Evolutionary conservation across 2,888 invertebrate species (phyloP), one percentile per base, ranked within the genome.

Genomic region (Drosophila sordidapex): DNA sequence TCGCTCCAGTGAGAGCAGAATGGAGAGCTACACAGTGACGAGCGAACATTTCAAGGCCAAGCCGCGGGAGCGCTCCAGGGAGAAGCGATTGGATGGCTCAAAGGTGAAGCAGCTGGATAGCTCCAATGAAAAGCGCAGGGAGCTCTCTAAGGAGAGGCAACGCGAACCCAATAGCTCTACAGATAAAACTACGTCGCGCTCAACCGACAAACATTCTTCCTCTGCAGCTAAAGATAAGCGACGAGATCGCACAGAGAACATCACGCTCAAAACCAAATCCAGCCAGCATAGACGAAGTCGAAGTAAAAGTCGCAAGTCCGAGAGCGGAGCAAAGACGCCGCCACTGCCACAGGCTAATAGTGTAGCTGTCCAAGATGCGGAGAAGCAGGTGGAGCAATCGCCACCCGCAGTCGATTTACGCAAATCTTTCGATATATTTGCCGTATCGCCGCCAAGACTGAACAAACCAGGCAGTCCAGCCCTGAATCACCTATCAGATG

Each of bases 371-470:
- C 36, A 29, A 46, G 43, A 40, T 48, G 13, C 13, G 31, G 38
- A n/a, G 5, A 54, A 61, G 15, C 38, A 54, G 10, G 31, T 52
- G 13, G 27, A 46, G 40, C 27, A 70, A 4, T 65, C 74, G 36
- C 54, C 59, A 10, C 52, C 70, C 33, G 31, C 25, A 21, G 40
- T 33, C 13, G 48, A 64, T 18, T 53, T 63, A 31, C 21, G 29
- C 6, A 77, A 82, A 43, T 58, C 52, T 3, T 82, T 79, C 43
- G 91, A 92, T 70, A 91, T 91, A 76, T 92, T 91, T 63, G 91
- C 91, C 29, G 91, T 90, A 57, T 91, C 91, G 7, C 90, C 91
- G 53, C 87, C 91, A 76, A 81, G 84, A 87, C 65, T 73, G 76
- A 80, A 57, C 64, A 73, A 72, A 31, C 21, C 54, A 2, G 18